Conservation (phyloP, 2,113 vertebrate genomes). For the Sylvicapra grimmia region DNA sequence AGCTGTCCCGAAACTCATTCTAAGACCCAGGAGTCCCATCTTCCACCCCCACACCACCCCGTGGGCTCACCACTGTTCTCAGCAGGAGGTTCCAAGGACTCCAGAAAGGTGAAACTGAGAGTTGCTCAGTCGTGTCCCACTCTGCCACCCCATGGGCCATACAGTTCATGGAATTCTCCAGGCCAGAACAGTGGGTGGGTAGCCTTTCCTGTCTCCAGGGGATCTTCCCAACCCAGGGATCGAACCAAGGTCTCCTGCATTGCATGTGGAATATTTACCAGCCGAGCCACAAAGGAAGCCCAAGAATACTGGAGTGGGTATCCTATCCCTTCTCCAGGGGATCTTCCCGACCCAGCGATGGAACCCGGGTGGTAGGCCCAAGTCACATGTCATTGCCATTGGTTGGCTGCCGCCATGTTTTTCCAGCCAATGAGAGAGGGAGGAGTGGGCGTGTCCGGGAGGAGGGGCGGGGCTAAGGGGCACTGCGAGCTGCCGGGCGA, state of each 20-base stretch:
- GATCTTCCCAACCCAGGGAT: background rate
- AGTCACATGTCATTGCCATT: background rate
- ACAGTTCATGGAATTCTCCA: background rate
- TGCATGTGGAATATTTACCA: background rate
- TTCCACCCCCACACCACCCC: background rate
- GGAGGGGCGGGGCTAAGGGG: background rate
- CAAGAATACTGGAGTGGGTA: background rate
- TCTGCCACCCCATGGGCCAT: background rate
- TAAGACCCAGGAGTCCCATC: background rate
- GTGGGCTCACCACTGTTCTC: background rate
- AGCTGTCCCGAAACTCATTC: background rate
- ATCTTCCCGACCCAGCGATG: background rate
- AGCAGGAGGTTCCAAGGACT: background rate
- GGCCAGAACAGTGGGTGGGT: background rate
- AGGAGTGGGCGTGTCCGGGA: background rate
- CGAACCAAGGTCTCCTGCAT: background rate
- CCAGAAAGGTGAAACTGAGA: background rate
- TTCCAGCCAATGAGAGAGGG: background rate
- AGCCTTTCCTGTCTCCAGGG: background rate
- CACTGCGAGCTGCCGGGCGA: accelerated
- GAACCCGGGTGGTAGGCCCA: background rate
- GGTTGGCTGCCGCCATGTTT: background rate
- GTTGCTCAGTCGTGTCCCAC: background rate
- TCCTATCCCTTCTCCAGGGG: background rate
- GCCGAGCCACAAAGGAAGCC: background rate